These are phyloP conservation scores for Colostygia pectinataria DNA, from an alignment of 2,888 invertebrate genomes.

Conservation along the genomic window DNA sequence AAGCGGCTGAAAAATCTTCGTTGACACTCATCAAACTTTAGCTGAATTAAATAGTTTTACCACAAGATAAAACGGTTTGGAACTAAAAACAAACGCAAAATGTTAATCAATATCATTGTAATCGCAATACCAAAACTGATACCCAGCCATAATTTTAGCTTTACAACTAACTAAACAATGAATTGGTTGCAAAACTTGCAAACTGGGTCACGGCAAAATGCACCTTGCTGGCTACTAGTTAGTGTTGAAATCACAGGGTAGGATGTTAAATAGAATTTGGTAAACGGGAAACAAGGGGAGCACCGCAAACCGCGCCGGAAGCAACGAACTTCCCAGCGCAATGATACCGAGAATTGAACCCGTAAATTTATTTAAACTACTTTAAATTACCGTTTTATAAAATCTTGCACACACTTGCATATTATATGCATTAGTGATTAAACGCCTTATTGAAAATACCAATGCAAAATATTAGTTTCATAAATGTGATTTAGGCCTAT, in stretches of 20 bases:
- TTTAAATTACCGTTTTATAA: slow-evolving; percentile 5
- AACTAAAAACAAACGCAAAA: background rate
- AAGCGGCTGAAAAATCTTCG: too few relatives aligned
- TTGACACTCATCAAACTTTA: too few relatives aligned
- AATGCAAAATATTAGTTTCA: too few relatives aligned
- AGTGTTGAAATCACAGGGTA: background rate
- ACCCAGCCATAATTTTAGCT: slow-evolving; percentile 39
- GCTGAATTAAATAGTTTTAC: too few relatives aligned
- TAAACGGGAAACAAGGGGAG: slow-evolving; percentile 44
- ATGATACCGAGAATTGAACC: slow-evolving; percentile 19
- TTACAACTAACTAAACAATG: slow-evolving; percentile 37
- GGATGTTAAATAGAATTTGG: slow-evolving; percentile 27
- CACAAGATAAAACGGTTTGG: too few relatives aligned
- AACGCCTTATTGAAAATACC: too few relatives aligned
- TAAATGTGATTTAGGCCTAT: too few relatives aligned
- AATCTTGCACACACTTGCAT: too few relatives aligned
- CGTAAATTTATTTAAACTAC: slow-evolving; percentile 16
- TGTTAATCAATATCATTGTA: background rate
- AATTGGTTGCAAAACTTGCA: slow-evolving; percentile 25
- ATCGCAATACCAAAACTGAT: slow-evolving; percentile 11
- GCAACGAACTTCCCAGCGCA: slow-evolving; percentile 12
- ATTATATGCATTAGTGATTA: too few relatives aligned
- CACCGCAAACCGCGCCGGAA: slow-evolving; percentile 17
- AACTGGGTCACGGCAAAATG: slow-evolving; percentile 1
- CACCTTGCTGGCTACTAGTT: background rate